These are phyloP conservation scores for Leptodactylus fallax DNA, from an alignment of 2,797 vertebrate genomes.

Conservation along the genomic window DNA sequence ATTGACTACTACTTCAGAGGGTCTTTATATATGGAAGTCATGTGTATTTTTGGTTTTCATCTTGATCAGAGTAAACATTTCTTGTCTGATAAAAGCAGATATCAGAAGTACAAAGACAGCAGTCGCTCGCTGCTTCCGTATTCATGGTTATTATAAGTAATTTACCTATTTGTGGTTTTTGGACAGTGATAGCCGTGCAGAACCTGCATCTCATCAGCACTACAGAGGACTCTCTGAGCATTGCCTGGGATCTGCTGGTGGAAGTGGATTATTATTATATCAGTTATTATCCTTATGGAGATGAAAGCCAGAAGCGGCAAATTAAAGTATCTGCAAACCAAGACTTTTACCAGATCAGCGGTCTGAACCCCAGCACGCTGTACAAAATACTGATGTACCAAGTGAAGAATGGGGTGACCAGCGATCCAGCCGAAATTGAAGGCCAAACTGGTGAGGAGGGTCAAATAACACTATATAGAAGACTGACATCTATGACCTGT, in stretches of 20 bases:
- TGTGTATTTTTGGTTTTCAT: not conserved
- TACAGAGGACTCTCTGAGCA: conserved; percentile 81
- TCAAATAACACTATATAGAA: not conserved
- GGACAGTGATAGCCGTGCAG: conserved; percentile 79
- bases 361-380: conserved; percentile 79
- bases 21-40: too few species aligned
- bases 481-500: not conserved
- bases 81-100: not conserved
- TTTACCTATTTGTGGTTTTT: conserved; percentile 11
- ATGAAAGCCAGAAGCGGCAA: conserved; percentile 71
- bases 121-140: not conserved
- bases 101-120: not conserved
- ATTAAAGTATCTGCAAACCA: conserved; percentile 79
- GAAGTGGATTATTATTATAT: conserved; percentile 85
- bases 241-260: conserved; percentile 81
- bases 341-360: conserved; percentile 79
- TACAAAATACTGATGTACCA: conserved; percentile 80
- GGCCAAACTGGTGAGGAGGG: conserved; percentile 82
- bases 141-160: not conserved
- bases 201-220: conserved; percentile 78
- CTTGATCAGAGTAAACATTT: not conserved
- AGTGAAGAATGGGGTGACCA: conserved; percentile 78
- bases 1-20: not conserved
- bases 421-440: conserved; percentile 78
- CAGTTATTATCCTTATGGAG: conserved; percentile 79